A percentile compares a stretch with the other conserved stretches of the same genome.
Conservation (phyloP, 1,140 invertebrate genomes). For the Tetramorium alpestre region DNA sequence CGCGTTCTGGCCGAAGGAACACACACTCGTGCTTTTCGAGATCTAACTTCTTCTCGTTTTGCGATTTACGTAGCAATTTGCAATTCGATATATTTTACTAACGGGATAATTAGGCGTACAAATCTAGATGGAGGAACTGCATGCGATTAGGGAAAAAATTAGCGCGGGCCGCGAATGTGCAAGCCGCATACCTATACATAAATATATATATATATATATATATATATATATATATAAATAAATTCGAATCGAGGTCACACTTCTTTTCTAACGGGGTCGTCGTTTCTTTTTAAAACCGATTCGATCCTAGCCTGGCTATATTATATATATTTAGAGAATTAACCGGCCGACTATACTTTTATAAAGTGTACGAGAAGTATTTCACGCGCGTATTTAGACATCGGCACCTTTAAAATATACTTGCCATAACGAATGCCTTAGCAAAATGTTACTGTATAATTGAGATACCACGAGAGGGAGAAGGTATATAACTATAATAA, state of each 20-base stretch:
- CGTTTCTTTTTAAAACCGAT: conserved; percentile 53
- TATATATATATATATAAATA: conserved; percentile 19
- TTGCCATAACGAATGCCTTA: conserved; percentile 76
- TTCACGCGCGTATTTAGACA: conserved; percentile 73
- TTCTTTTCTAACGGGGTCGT: conserved; percentile 36
- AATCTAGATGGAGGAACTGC: conserved; percentile 34
- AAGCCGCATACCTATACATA: conserved; percentile 27
- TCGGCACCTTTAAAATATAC: conserved; percentile 75
- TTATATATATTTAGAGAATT: conserved; percentile 54
- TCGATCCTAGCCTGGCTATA: conserved; percentile 50
- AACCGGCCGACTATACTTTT: conserved; percentile 73
- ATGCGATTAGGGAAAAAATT: conserved; percentile 50
- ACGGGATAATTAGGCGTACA: conserved; percentile 40
- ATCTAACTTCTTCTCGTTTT: conserved; percentile 47
- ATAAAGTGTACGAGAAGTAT: conserved; percentile 71
- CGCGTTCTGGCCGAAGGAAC: conserved; percentile 37
- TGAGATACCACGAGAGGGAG: conserved; percentile 57
- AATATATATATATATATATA: neutral
- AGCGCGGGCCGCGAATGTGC: conserved; percentile 40
- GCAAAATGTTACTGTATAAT: conserved; percentile 74
- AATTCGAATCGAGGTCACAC: conserved; percentile 43
- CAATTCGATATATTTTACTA: conserved; percentile 36
- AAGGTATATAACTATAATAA: conserved; percentile 66
- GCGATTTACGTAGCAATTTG: conserved; percentile 45
- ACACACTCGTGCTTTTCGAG: conserved; percentile 24